Evolutionary conservation across 37 sponge, comb jelly and placozoan species (phyloP), one percentile per base, ranked within the genome.

Genomic region (Haliclona indistincta): DNA sequence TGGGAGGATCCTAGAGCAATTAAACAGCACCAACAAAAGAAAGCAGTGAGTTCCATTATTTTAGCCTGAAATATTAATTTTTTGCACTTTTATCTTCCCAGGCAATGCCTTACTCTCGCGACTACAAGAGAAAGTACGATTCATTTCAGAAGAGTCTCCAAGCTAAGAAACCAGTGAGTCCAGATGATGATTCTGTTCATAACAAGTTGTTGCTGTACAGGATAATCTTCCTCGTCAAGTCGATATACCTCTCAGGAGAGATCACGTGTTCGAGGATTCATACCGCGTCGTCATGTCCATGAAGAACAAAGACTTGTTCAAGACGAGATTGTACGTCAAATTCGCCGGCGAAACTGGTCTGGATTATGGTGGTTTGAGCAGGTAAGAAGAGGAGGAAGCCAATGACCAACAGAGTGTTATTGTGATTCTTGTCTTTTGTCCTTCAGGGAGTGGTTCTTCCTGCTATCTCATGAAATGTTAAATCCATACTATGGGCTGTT

Each of bases 401-500:
- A 19, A 19, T 17, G 19, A n/a, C 25, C 37, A 40, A 8, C 15
- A 17, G 10, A 47, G 51, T 17, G 10, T 17, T 47, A 47, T 47
- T 17, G 13, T 15, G 51, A 47, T 20, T 45, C 8, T 1, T 52
- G 29, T 26, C 58, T 62, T 28, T 28, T 15, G 7, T n/a, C 2
- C 17, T 81, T 13, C 63, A 96, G 97, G 30, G 98, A 97, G 66
- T 97, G 98, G 98, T 98, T 98, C 63, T 89, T 83, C 74, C 64
- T 95, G 34, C 62, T 98, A 42, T 98, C 99, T 0, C 86, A 94
- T 36, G 99, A 94, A 58, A 95, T 95, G 91, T 98, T 98, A 75
- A 98, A 95, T 72, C 99, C 99, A 22, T 98, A 98, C 81, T 98
- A 93, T 66, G 96, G 99, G 5, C 73, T 98, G 55, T 98, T 95